Evolutionary conservation across 2,888 invertebrate species (phyloP).

Genomic region (Hololepta plana): DNA sequence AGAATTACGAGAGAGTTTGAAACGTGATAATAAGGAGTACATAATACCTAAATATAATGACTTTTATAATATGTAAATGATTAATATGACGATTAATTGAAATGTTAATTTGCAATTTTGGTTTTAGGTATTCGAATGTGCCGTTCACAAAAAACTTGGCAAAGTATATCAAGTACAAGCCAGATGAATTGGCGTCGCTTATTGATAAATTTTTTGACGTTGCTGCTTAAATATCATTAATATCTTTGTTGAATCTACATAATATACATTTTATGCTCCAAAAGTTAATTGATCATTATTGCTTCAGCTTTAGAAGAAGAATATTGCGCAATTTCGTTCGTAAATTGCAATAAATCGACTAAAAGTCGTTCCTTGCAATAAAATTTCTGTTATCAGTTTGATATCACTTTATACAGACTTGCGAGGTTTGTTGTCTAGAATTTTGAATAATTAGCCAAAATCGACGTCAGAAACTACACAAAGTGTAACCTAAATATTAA

Average conservation of each 20-base stretch:
- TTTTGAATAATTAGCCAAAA: too few relatives aligned
- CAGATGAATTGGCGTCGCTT: conserved; percentile 64
- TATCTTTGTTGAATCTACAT: not conserved
- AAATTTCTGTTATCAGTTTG: too few relatives aligned
- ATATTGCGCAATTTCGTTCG: too few relatives aligned
- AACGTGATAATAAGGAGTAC: conserved; percentile 76
- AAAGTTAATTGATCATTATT: too few relatives aligned
- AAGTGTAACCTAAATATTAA: too few relatives aligned
- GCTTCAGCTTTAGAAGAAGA: too few relatives aligned
- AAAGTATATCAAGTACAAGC: conserved; percentile 83
- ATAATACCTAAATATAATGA: conserved; percentile 71
- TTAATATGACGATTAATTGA: not conserved
- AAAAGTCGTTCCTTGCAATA: too few relatives aligned
- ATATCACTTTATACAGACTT: too few relatives aligned
- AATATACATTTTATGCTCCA: conserved; percentile 2
- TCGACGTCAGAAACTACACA: too few relatives aligned
- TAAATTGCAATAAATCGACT: too few relatives aligned
- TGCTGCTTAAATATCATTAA: conserved; percentile 39
- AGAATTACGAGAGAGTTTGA: conserved; percentile 72
- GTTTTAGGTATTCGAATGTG: conserved; percentile 44
- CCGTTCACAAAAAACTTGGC: conserved; percentile 86
- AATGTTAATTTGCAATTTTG: conserved; percentile 8
- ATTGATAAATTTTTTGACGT: conserved; percentile 89
- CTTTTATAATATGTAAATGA: conserved; percentile 50
- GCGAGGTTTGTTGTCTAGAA: too few relatives aligned